Evolutionary conservation across 30 jellyfish, hydroid and myxozoan species (phyloP), one percentile per base, ranked within the genome.

Genomic region (Cassiopea xamachana): DNA sequence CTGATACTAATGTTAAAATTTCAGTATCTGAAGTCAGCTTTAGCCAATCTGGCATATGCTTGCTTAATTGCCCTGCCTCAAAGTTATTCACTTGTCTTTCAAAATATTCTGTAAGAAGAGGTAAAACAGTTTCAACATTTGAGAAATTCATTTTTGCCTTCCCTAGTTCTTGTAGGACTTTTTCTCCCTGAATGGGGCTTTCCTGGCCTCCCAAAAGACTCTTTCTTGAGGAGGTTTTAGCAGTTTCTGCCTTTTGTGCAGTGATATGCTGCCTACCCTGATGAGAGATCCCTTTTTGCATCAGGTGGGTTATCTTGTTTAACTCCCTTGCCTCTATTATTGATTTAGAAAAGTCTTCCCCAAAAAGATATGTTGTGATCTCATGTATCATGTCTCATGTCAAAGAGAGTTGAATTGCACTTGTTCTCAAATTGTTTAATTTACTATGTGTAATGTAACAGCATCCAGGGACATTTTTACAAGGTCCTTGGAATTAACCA

Each of bases 131-230:
- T 2, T 2, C 45, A 62, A 60, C 61, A 2, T 81, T 1, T 15
- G 68, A 4, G 45, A 51, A 7, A n/a, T 39, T 45, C 49, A 60
- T 18, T 62, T 50, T 81, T 81, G 62, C 81, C 90, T 81, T 45
- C 10, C 45, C 60, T 68, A 62, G 46, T 81, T 61, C 81, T 17
- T 70, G 49, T 2, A 81, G 46, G 90, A n/a, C 48, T 71, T 70
- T 51, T 83, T 69, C 84, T 46, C 85, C 27, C 61, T 50, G 90
- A 69, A 83, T 13, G 75, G 84, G 19, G 92, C 69, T 70, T 69
- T 83, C 84, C 77, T 68, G 92, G 92, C 85, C 85, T 83, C 48
- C 92, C 75, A 83, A 83, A 83, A 81, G 19, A 73, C 58, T 73
- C 61, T 47, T 73, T 15, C 27, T 17, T 8, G 18, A 55, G 64